phyloP scores from a whole-genome alignment of 2,888 invertebrate species.

The Adelphocoris suturalis region DNA sequence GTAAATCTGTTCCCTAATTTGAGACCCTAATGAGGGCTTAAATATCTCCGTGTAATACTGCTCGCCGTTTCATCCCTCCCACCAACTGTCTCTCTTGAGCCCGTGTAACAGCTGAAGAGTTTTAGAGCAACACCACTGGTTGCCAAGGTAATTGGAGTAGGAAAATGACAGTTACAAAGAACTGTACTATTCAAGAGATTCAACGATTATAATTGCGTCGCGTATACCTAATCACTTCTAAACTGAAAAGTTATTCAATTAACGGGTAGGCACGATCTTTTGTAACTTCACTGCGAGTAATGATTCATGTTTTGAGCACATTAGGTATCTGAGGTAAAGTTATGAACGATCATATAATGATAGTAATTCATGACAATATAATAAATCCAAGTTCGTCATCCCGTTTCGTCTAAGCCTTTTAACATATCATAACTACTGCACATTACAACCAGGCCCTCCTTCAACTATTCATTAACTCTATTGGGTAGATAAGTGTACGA shows the following conservation, averaged over 20 bases:
- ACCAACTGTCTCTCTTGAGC: background rate
- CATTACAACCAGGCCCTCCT: no score
- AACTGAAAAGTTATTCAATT: no score
- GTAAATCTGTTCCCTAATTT: background rate
- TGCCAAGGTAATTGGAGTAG: background rate
- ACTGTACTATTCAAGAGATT: background rate
- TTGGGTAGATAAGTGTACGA: no score
- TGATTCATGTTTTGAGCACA: no score
- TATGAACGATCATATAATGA: no score
- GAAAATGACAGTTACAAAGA: background rate
- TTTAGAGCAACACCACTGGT: background rate
- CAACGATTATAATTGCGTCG: background rate
- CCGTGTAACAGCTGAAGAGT: background rate
- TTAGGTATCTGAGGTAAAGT: no score
- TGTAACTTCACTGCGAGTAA: no score
- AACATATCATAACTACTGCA: no score
- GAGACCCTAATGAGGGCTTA: conserved; percentile 16
- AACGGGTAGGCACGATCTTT: background rate
- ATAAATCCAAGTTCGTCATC: no score
- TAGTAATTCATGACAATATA: no score
- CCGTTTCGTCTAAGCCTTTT: no score
- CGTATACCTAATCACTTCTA: background rate
- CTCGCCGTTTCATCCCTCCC: background rate
- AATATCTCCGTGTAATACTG: background rate
- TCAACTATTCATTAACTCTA: no score